Evolutionary conservation across 2,888 invertebrate species (phyloP), one percentile per base, ranked within the genome.

Genomic region (Acleris literana): DNA sequence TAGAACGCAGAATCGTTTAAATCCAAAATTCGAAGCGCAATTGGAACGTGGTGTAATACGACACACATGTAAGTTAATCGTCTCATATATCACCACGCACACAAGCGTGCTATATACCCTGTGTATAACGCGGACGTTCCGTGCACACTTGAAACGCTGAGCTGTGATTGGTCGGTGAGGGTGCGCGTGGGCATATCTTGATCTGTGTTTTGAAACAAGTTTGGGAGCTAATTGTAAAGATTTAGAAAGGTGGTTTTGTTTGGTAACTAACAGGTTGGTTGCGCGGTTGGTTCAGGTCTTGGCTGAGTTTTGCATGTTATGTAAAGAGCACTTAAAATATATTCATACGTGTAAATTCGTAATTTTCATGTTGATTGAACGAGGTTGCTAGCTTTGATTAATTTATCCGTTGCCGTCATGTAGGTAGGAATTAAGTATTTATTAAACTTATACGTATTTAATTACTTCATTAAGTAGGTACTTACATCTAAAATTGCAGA

Each of bases 221-320:
- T 85, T 80, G 79, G 78, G 72, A 74, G 79, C 84, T 87, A 87
- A 87, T 86, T 84, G 88, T 83, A 70, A 84, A 90, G 90, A 90
- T 91, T 90, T 92, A 92, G 92, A 92, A 92, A 92, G 92, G 91
- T 85, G 80, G 84, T 77, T 77, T 76, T 84, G 81, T 84, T 81
- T 88, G 84, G 88, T 88, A 71, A 68, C 61, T 60, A 71, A 74
- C 74, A 62, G 72, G 84, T 81, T 77, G 39, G 79, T 83, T 79
- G 78, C 78, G 76, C 80, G 69, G 73, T 46, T 2, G n/a, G 52
- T 64, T 64, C 54, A 60, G 55, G 59, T 75, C 69, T 68, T 52
- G 67, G 58, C 54, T 68, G 67, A 69, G 65, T 71, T 74, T 74
- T 73, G 74, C 77, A 74, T 74, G 72, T 80, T 80, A 81, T 79